Evolutionary conservation across 2,888 invertebrate genomes (phyloP).

Genomic region (Punctoribates punctum): DNA sequence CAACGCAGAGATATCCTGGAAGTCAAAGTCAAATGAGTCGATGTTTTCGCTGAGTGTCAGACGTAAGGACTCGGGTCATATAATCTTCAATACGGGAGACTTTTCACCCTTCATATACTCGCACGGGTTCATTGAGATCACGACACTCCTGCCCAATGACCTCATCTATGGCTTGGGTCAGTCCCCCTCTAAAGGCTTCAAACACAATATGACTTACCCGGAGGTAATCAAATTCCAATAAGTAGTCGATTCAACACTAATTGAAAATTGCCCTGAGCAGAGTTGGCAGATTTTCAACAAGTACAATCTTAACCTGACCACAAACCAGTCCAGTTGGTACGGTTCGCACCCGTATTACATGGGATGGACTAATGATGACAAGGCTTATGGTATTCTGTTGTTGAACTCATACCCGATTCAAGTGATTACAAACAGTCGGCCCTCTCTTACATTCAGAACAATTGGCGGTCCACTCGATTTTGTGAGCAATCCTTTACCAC

Average conservation of each 20-base stretch:
- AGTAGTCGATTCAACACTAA: background rate
- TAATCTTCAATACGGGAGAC: slow-evolving; percentile 40
- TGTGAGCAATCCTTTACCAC: slow-evolving; percentile 58
- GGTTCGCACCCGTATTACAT: slow-evolving; percentile 81
- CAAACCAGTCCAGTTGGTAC: slow-evolving; percentile 41
- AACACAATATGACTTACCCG: slow-evolving; percentile 40
- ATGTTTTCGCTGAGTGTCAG: background rate
- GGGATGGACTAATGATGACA: slow-evolving; percentile 62
- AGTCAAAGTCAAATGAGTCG: slow-evolving; percentile 14
- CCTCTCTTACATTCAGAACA: slow-evolving; percentile 74
- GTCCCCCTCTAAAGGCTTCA: background rate
- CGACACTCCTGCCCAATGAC: slow-evolving; percentile 40
- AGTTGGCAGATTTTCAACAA: slow-evolving; percentile 38
- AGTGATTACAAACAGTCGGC: slow-evolving; percentile 71
- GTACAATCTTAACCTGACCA: slow-evolving; percentile 2
- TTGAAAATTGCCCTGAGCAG: background rate
- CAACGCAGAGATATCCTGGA: background rate
- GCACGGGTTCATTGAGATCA: slow-evolving; percentile 41
- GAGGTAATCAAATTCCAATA: background rate
- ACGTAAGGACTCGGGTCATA: background rate
- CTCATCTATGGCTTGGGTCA: slow-evolving; percentile 44
- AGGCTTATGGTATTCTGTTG: slow-evolving; percentile 69
- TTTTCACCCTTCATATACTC: slow-evolving; percentile 41
- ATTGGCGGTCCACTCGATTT: slow-evolving; percentile 78
- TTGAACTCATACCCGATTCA: slow-evolving; percentile 83